Evolutionary conservation across 2,888 invertebrate genomes (phyloP).

Genomic region (Acrobasis repandana): DNA sequence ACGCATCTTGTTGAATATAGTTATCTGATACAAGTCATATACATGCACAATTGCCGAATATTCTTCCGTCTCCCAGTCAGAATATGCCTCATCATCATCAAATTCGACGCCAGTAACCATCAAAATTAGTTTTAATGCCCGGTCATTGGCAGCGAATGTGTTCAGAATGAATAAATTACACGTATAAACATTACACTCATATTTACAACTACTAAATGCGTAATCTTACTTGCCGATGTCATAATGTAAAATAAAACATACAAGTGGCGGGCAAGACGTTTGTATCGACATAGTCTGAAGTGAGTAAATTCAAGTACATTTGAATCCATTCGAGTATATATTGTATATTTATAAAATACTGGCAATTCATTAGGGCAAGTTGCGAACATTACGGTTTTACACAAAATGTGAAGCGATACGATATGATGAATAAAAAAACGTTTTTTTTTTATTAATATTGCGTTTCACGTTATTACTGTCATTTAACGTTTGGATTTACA

Average conservation of each 20-base stretch:
- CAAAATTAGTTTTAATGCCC: no score
- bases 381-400: slow-evolving; percentile 22
- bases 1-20: no score
- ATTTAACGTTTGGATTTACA: no score
- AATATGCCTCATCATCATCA: no score
- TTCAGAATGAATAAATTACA: slow-evolving; percentile 28
- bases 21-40: no score
- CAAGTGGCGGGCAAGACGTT: slow-evolving; percentile 49
- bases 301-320: slow-evolving; percentile 1
- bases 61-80: background rate
- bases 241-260: slow-evolving; percentile 28
- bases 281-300: slow-evolving; percentile 42
- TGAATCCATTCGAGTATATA: background rate
- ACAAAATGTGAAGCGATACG: background rate
- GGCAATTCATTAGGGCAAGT: slow-evolving; percentile 37
- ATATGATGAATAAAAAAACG: no score
- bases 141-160: no score
- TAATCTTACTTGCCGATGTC: slow-evolving; percentile 27
- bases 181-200: slow-evolving; percentile 29
- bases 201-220: slow-evolving; percentile 43
- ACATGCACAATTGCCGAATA: background rate
- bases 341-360: slow-evolving; percentile 25
- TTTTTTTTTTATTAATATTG: no score
- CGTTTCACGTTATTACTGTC: no score
- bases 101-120: no score